Evolutionary conservation across 2,113 vertebrate genomes (phyloP).

Genomic region (Actenoides lindsayi): DNA sequence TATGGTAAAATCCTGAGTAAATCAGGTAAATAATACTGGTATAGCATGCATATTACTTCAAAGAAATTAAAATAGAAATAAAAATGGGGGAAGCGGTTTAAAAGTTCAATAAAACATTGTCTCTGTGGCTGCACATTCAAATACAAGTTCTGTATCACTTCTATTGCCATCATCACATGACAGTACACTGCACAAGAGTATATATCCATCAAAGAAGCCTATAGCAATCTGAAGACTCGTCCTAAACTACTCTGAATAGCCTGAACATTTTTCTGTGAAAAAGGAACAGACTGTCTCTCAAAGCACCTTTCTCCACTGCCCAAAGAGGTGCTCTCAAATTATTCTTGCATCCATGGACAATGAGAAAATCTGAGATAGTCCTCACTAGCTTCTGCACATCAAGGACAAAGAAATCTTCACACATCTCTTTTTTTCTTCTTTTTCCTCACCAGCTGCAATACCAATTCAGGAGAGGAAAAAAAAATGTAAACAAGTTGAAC

Average conservation of each 20-base stretch:
- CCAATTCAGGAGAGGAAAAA: not conserved
- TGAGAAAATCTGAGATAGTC: not conserved
- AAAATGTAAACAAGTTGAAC: not conserved
- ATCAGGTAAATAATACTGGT: not conserved
- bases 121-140: not conserved
- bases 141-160: not conserved
- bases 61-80: not conserved
- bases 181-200: not conserved
- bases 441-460: not conserved
- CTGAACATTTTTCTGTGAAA: not conserved
- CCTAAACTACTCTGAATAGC: not conserved
- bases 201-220: not conserved
- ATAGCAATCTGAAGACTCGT: not conserved
- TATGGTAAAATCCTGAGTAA: not conserved
- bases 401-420: not conserved
- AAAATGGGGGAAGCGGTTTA: not conserved
- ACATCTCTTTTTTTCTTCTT: not conserved
- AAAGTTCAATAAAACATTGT: not conserved
- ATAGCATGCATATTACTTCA: not conserved
- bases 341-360: not conserved
- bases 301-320: not conserved
- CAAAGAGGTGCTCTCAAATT: not conserved
- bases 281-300: not conserved
- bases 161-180: not conserved
- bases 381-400: not conserved